Percentiles rank a stretch among this genome's conserved stretches.
Evolutionary conservation across 2,113 vertebrate species (phyloP).

Genomic region (Onychostoma macrolepis): DNA sequence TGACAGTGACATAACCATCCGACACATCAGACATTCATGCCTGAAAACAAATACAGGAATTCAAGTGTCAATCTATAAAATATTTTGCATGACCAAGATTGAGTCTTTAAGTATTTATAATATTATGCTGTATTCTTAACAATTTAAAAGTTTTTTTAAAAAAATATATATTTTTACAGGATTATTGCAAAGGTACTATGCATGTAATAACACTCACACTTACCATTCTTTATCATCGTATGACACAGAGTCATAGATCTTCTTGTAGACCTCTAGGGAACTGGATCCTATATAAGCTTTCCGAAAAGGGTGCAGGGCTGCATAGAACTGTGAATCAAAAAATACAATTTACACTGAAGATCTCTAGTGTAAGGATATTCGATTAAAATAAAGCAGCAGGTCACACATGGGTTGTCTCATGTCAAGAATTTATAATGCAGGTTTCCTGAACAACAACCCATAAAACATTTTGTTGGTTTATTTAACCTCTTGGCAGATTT

Average conservation of each 20-base stretch:
- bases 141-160: too few relatives aligned
- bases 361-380: not conserved
- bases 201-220: constrained; percentile 39
- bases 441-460: not conserved
- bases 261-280: constrained; percentile 58
- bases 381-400: not conserved
- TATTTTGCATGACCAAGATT: not conserved
- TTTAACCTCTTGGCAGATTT: constrained; percentile 75
- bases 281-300: constrained; percentile 50
- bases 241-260: constrained; percentile 72
- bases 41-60: constrained; percentile 37
- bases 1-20: constrained; percentile 52
- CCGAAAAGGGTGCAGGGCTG: constrained; percentile 57
- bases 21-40: constrained; percentile 50
- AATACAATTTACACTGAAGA: not conserved
- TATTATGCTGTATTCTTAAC: too few relatives aligned
- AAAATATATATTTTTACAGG: too few relatives aligned
- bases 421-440: not conserved
- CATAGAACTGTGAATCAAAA: constrained; percentile 59
- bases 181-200: too few relatives aligned
- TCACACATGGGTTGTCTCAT: not conserved
- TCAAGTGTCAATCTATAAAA: not conserved
- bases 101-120: not conserved
- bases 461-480: not conserved
- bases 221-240: constrained; percentile 81